These are phyloP conservation scores for Gymnarchus niloticus DNA, from an alignment of 2,113 vertebrate genomes.

Conservation along the genomic window DNA sequence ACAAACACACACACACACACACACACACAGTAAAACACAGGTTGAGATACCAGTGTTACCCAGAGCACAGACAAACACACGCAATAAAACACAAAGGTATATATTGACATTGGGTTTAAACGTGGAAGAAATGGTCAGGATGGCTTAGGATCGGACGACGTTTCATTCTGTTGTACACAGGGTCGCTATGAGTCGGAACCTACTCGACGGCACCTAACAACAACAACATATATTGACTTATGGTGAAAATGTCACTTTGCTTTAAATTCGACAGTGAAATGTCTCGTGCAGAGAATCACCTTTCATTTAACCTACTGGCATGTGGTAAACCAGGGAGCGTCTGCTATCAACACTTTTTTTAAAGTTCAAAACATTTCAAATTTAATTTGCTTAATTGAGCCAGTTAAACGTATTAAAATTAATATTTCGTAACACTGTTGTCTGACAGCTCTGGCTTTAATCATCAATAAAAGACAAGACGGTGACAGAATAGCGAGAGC, in stretches of 20 bases:
- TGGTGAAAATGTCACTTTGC: not conserved
- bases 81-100: too few species aligned
- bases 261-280: not conserved
- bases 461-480: slow-evolving; percentile 8
- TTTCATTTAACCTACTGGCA: not conserved
- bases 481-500: not conserved
- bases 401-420: not conserved
- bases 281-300: not conserved
- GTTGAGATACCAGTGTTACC: too few species aligned
- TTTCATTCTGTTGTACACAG: too few species aligned
- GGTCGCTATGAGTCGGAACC: too few species aligned
- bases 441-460: slow-evolving; percentile 7
- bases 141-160: too few species aligned
- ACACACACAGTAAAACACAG: too few species aligned
- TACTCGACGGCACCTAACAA: too few species aligned
- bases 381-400: slow-evolving; percentile 1
- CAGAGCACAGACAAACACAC: too few species aligned
- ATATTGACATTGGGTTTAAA: too few species aligned
- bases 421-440: slow-evolving; percentile 2
- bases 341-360: not conserved
- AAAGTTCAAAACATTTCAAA: not conserved
- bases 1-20: too few species aligned
- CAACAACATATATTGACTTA: not conserved
- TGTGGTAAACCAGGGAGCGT: not conserved
- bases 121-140: too few species aligned